Evolutionary conservation across 2,888 invertebrate species (phyloP).

Genomic region (Dryococelus australis): DNA sequence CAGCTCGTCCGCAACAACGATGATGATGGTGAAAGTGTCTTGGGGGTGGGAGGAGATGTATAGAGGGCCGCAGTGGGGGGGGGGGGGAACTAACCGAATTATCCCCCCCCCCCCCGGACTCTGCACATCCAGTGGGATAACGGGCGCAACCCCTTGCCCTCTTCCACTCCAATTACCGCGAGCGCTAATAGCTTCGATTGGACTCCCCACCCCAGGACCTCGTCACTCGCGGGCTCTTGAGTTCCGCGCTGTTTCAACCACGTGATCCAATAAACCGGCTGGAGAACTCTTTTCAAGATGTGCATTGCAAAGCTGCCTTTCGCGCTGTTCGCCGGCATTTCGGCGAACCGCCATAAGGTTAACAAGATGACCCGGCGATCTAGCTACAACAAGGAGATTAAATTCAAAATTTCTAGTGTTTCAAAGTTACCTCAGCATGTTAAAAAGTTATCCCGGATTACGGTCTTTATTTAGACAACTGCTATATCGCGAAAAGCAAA

Average conservation of each 20-base stretch:
- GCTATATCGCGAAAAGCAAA: too few species aligned
- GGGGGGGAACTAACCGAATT: not conserved
- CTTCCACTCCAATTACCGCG: conserved; percentile 11
- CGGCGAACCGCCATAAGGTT: too few species aligned
- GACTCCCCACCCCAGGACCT: not conserved
- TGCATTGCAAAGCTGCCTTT: too few species aligned
- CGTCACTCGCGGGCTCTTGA: too few species aligned
- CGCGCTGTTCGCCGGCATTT: too few species aligned
- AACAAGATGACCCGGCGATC: too few species aligned
- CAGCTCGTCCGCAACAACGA: conserved; percentile 7
- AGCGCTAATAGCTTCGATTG: conserved; percentile 10
- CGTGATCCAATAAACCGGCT: not conserved
- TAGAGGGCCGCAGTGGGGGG: not conserved
- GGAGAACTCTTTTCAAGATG: not conserved
- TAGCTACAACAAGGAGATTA: too few species aligned
- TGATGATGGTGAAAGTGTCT: not conserved
- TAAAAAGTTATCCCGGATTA: too few species aligned
- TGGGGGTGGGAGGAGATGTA: not conserved
- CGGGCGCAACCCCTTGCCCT: not conserved
- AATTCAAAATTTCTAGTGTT: too few species aligned
- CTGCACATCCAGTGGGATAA: not conserved
- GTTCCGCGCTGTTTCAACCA: not conserved
- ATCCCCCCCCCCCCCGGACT: not conserved
- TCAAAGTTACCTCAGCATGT: too few species aligned
- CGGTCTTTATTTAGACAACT: too few species aligned